Evolutionary conservation across 2,888 invertebrate species (phyloP).

Genomic region (Gymnocheta viridis): DNA sequence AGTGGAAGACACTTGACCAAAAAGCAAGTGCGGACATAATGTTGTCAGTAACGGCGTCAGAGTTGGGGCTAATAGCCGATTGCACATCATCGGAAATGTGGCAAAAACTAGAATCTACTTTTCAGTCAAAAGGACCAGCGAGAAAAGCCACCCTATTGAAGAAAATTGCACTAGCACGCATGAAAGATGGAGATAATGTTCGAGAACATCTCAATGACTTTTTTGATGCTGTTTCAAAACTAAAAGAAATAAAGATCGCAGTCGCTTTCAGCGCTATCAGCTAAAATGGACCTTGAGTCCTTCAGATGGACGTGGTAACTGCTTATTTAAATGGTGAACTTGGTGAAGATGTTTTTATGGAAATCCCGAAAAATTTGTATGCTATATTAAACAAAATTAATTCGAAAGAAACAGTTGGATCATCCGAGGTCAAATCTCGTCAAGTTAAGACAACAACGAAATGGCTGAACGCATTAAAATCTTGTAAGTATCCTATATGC

Average conservation of each 20-base stretch:
- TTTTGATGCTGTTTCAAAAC: background rate
- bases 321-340: slow-evolving; percentile 62
- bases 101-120: too few species aligned
- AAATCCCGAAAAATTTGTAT: slow-evolving; percentile 55
- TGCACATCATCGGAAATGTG: too few species aligned
- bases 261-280: slow-evolving; percentile 35
- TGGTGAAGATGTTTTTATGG: slow-evolving; percentile 44
- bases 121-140: too few species aligned
- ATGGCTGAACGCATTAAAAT: background rate
- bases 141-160: too few species aligned
- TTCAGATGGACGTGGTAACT: background rate
- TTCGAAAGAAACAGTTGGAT: slow-evolving; percentile 19
- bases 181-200: too few species aligned
- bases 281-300: slow-evolving; percentile 17
- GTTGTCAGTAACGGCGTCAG: too few species aligned
- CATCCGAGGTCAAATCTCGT: background rate
- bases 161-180: too few species aligned
- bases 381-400: slow-evolving; percentile 38
- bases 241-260: too few species aligned
- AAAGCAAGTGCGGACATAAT: too few species aligned
- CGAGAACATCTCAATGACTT: background rate
- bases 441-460: background rate
- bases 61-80: too few species aligned
- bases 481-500: slow-evolving; percentile 43
- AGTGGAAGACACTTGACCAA: too few species aligned